Evolutionary conservation across 2,888 invertebrate genomes (phyloP).

Genomic region (Mythimna albipuncta): DNA sequence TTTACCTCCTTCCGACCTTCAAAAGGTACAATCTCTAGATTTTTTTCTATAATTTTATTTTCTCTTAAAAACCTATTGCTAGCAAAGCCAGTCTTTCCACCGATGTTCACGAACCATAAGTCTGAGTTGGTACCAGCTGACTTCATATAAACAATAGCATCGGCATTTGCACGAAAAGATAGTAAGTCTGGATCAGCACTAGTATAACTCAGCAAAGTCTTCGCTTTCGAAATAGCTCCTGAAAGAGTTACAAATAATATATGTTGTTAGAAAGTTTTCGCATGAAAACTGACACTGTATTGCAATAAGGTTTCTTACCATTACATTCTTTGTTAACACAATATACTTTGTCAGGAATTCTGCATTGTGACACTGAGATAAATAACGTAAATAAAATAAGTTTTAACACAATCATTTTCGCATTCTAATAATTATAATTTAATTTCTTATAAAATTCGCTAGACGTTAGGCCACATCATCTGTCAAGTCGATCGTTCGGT

Average conservation of each 20-base stretch:
- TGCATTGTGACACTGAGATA: constrained; percentile 79
- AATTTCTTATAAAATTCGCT: constrained; percentile 78
- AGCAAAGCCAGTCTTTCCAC: constrained; percentile 93
- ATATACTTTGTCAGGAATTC: constrained; percentile 92
- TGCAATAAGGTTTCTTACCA: constrained; percentile 86
- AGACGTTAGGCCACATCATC: constrained; percentile 89
- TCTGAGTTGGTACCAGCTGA: constrained; percentile 91
- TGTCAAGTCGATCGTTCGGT: constrained; percentile 81
- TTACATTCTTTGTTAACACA: constrained; percentile 94
- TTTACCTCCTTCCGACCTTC: constrained; percentile 58
- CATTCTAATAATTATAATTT: constrained; percentile 81
- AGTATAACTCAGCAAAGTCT: constrained; percentile 90
- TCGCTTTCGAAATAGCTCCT: constrained; percentile 92
- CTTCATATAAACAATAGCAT: constrained; percentile 93
- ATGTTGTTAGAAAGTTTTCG: constrained; percentile 68
- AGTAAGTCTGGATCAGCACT: constrained; percentile 90
- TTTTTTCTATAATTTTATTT: constrained; percentile 85
- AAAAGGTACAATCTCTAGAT: constrained; percentile 79
- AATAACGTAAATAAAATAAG: constrained; percentile 83
- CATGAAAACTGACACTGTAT: constrained; percentile 68
- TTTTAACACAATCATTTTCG: constrained; percentile 85
- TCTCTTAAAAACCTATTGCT: constrained; percentile 91
- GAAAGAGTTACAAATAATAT: constrained; percentile 72
- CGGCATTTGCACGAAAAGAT: constrained; percentile 90
- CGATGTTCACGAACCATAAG: constrained; percentile 93